phyloP scores from a whole-genome alignment of 2,113 vertebrate species.

The Syngnathus scovelli region DNA sequence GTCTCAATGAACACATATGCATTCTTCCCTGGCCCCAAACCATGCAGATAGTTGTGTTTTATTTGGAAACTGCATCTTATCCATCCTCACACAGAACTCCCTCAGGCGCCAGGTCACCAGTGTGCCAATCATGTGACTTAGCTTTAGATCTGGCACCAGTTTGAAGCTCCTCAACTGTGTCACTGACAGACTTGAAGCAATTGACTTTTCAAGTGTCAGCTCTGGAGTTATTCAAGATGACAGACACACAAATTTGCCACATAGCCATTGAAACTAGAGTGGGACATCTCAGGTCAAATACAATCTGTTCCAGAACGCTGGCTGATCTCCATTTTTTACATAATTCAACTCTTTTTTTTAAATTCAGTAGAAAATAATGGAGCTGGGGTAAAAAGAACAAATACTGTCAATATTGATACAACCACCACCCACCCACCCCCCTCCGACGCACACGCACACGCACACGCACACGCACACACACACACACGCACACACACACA shows the following conservation, averaged over 20 bases:
- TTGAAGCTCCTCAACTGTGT: slow-evolving; percentile 47
- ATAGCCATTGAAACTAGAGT: slow-evolving; percentile 47
- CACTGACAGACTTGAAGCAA: slow-evolving; percentile 49
- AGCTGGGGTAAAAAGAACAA: background rate
- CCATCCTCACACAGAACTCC: slow-evolving; percentile 25
- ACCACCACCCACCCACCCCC: too few relatives aligned
- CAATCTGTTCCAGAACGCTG: background rate
- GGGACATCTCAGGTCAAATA: background rate
- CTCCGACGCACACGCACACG: too few relatives aligned
- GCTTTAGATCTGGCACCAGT: slow-evolving; percentile 26
- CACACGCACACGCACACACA: too few relatives aligned
- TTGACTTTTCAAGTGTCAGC: slow-evolving; percentile 59
- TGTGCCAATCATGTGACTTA: slow-evolving; percentile 22
- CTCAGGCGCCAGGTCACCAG: slow-evolving; percentile 43
- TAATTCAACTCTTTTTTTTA: background rate
- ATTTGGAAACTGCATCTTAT: slow-evolving; percentile 24
- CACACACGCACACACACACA: too few relatives aligned
- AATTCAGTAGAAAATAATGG: background rate
- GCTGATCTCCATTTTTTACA: background rate
- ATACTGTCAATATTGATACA: too few relatives aligned
- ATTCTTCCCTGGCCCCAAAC: slow-evolving; percentile 16
- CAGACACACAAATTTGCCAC: slow-evolving; percentile 54
- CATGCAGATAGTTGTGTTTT: slow-evolving; percentile 17
- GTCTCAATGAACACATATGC: slow-evolving; percentile 10
- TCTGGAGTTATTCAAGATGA: slow-evolving; percentile 59